Evolutionary conservation across 2,797 vertebrate species (phyloP).

Genomic region (Cirrhinus mrigala): DNA sequence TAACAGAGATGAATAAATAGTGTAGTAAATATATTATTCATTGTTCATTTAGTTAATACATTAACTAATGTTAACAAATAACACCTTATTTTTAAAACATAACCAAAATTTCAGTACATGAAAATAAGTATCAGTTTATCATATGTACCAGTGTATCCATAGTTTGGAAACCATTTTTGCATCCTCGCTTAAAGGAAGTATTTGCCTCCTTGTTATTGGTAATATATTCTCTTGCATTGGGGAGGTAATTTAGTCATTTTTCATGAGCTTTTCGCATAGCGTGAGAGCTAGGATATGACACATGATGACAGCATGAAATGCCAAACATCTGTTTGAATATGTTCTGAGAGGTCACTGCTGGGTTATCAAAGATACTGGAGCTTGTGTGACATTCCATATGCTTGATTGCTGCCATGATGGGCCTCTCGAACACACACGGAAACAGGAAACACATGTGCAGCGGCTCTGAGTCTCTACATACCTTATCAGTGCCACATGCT

Average conservation of each 20-base stretch:
- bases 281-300: neutral
- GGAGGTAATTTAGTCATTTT: slow-evolving; percentile 2
- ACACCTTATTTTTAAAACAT: too few species aligned
- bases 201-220: neutral
- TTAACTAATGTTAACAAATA: too few species aligned
- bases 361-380: slow-evolving; percentile 39
- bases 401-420: slow-evolving; percentile 28
- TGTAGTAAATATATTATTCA: too few species aligned
- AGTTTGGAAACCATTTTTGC: neutral
- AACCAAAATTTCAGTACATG: too few species aligned
- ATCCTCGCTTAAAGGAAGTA: neutral
- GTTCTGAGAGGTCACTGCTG: slow-evolving; percentile 18
- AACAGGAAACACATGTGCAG: slow-evolving; percentile 55
- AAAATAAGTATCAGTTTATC: too few species aligned
- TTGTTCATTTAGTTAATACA: too few species aligned
- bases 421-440: neutral
- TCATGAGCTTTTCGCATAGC: neutral
- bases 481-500: slow-evolving; percentile 45
- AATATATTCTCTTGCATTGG: neutral
- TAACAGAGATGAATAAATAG: too few species aligned
- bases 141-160: too few species aligned
- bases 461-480: neutral
- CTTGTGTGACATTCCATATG: slow-evolving; percentile 44
- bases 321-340: slow-evolving; percentile 30
- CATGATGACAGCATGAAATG: slow-evolving; percentile 52